Evolutionary conservation across 2,113 vertebrate species (phyloP), one percentile per base, ranked within the genome.

Genomic region (Neodon shergylaensis): DNA sequence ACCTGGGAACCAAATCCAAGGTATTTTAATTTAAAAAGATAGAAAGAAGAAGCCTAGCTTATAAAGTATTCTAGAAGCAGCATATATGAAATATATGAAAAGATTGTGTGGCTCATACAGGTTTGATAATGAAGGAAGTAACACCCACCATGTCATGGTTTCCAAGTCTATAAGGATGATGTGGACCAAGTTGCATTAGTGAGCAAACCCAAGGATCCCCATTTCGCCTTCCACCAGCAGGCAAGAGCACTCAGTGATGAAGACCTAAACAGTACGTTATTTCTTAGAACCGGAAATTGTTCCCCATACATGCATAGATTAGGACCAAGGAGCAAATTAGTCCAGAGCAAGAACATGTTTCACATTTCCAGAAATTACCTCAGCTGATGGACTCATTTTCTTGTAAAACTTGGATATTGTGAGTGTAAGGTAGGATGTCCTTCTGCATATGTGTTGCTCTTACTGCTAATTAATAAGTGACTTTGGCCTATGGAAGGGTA

Each of bases 271-370:
- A 88, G 58, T 54, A 9, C 28, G 66, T 92, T 81, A 54, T 97
- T 96, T 88, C 70, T 96, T 72, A 42, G 13, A 88, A 82, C 61
- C 47, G 90, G 36, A 93, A 94, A 92, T 84, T 42, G 61, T 73
- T 96, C 96, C n/a, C 96, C 47, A 31, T 84, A 92, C 97, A 77
- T n/a, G 31, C 84, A 21, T 74, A 66, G 78, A 88, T 97, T 92
- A 95, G 47, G 65, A 84, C 33, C 72, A 92, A 97, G 61, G 47
- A 94, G 65, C 39, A 82, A 92, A 96, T 96, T 96, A 96, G 91
- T 84, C 13, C 7, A 42, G 36, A 91, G 47, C 8, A 44, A 68
- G 42, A 44, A 39, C 12, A 17, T 17, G 28, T 73, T 88, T 73
- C n/a, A 72, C 4, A 52, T 84, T 95, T 96, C 66, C 68, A 70